Conservation (phyloP, 1,140 invertebrate species). For the Helicorthomorpha holstii region DNA sequence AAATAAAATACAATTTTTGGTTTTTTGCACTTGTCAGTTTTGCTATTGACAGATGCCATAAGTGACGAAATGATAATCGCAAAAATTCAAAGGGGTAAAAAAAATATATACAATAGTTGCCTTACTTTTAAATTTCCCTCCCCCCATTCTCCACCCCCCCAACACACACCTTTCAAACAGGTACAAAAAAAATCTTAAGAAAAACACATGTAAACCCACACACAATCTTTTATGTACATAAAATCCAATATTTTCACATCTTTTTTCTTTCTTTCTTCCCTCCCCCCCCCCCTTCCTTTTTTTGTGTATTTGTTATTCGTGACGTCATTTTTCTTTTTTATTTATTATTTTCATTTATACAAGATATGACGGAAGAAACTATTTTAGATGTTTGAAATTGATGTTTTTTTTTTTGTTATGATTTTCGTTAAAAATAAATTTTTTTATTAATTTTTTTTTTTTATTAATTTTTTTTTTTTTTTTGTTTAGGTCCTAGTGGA, state of each 20-base stretch:
- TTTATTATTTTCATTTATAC: background rate
- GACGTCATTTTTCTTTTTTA: background rate
- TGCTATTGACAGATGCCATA: background rate
- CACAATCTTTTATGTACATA: no score
- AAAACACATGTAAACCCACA: no score
- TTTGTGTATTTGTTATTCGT: background rate
- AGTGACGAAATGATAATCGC: background rate
- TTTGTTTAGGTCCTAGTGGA: slow-evolving; percentile 69
- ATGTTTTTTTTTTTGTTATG: no score
- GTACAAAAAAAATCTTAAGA: no score
- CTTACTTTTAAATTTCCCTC: background rate
- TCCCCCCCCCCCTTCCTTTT: background rate
- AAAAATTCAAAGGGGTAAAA: background rate
- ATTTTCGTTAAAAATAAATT: no score
- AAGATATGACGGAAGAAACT: no score
- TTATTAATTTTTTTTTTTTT: background rate
- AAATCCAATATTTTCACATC: background rate
- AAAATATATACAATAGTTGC: background rate
- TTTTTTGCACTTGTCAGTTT: background rate
- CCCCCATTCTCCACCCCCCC: background rate
- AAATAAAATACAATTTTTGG: no score
- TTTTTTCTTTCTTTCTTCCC: background rate
- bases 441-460: background rate
- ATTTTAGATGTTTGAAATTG: no score
- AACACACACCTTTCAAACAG: no score